A percentile compares a stretch with the other conserved stretches of the same genome.
Conservation (phyloP, 2,888 invertebrate species). For the Spialia ferax region DNA sequence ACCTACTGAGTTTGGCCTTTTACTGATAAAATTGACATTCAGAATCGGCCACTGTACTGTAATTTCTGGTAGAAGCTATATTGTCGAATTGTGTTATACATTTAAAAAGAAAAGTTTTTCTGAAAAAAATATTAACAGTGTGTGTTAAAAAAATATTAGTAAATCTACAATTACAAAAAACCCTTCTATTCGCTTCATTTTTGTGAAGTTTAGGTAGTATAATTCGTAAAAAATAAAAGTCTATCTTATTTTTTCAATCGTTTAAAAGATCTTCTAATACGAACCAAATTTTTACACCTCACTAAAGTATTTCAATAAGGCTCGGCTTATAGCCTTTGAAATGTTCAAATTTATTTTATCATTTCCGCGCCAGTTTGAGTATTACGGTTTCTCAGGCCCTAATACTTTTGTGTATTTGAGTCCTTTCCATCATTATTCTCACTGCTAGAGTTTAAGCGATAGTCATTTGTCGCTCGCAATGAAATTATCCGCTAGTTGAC, state of each 20-base stretch:
- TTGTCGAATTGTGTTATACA: too few species aligned
- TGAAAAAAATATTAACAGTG: too few species aligned
- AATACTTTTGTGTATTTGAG: slow-evolving; percentile 10
- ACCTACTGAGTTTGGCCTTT: slow-evolving; percentile 1
- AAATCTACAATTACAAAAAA: too few species aligned
- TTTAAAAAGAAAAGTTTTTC: too few species aligned
- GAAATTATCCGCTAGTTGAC: too few species aligned
- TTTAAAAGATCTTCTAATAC: neutral
- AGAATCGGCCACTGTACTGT: neutral
- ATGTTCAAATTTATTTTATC: slow-evolving; percentile 10
- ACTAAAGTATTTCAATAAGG: slow-evolving; percentile 8
- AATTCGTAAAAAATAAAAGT: too few species aligned
- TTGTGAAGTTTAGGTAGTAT: too few species aligned
- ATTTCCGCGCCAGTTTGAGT: slow-evolving; percentile 1
- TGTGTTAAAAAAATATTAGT: too few species aligned
- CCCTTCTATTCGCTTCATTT: too few species aligned
- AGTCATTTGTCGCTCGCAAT: neutral
- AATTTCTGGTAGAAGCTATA: too few species aligned
- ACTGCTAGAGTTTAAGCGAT: neutral
- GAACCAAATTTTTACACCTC: neutral
- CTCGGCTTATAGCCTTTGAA: neutral
- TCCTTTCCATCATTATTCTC: neutral
- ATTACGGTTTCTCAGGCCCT: slow-evolving; percentile 5
- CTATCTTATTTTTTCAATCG: neutral
- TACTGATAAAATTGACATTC: neutral